phyloP scores from a whole-genome alignment of 1,140 invertebrate genomes.

The Mactra quadrangularis region DNA sequence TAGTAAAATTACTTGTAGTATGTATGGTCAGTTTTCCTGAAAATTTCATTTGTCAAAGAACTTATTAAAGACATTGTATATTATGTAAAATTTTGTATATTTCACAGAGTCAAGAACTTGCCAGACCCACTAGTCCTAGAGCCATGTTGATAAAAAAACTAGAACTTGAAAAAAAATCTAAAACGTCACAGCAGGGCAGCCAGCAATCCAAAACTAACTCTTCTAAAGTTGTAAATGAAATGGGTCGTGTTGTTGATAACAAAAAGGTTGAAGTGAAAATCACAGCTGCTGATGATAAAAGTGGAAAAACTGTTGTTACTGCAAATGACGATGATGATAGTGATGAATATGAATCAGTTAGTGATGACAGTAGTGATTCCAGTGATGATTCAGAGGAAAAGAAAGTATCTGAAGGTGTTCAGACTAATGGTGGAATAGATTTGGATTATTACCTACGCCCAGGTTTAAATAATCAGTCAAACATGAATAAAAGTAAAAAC shows the following conservation, averaged over 20 bases:
- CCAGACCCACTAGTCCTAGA: slow-evolving; percentile 27
- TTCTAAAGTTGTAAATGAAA: neutral
- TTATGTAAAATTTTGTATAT: neutral
- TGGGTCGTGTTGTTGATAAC: neutral
- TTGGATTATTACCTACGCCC: neutral
- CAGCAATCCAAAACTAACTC: slow-evolving; percentile 1
- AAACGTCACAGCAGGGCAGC: slow-evolving; percentile 9
- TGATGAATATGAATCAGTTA: slow-evolving; percentile 57
- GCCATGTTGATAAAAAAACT: slow-evolving; percentile 57
- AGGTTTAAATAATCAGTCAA: neutral
- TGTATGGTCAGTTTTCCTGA: too few species aligned
- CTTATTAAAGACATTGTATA: too few species aligned
- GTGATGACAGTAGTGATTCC: slow-evolving; percentile 54
- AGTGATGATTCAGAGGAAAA: slow-evolving; percentile 36
- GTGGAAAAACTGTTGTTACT: neutral
- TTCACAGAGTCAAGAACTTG: slow-evolving; percentile 23
- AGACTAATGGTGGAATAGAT: neutral
- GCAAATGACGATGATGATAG: slow-evolving; percentile 51
- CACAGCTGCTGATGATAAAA: neutral
- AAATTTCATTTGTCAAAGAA: too few species aligned
- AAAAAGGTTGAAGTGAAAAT: neutral
- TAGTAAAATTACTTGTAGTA: too few species aligned
- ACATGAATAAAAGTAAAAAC: slow-evolving; percentile 21
- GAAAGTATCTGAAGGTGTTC: slow-evolving; percentile 1
- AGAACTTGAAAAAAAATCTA: slow-evolving; percentile 47